Conservation (phyloP, 1,140 invertebrate species). For the Eriocheir sinensis region DNA sequence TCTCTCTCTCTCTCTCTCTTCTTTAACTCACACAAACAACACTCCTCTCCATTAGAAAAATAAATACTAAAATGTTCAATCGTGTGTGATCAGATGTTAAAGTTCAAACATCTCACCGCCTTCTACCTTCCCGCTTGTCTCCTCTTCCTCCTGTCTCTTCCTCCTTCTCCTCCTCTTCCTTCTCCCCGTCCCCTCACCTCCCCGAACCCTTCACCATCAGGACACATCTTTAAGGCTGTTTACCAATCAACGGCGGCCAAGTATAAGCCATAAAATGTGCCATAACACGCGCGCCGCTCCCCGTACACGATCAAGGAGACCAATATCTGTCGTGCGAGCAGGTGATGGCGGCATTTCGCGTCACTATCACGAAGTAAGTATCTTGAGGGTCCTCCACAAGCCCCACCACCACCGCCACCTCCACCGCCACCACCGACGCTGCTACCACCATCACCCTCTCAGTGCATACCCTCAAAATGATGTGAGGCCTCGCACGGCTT, state of each 20-base stretch:
- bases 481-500: background rate
- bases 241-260: conserved; percentile 9
- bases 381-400: background rate
- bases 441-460: no score
- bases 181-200: no score
- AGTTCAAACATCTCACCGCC: background rate
- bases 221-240: background rate
- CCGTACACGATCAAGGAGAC: background rate
- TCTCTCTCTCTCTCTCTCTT: no score
- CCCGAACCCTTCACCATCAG: background rate
- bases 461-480: no score
- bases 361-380: no score
- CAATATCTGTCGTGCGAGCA: background rate
- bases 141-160: no score
- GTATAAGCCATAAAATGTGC: background rate
- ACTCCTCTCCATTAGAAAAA: no score
- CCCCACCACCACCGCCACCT: background rate
- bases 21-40: no score
- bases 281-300: background rate
- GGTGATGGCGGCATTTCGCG: background rate
- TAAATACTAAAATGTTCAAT: no score
- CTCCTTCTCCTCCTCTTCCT: no score
- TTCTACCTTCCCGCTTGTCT: no score
- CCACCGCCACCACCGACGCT: background rate
- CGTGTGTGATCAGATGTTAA: background rate